Evolutionary conservation across 2,113 vertebrate species (phyloP).

Genomic region (Microcebus griseorufus): DNA sequence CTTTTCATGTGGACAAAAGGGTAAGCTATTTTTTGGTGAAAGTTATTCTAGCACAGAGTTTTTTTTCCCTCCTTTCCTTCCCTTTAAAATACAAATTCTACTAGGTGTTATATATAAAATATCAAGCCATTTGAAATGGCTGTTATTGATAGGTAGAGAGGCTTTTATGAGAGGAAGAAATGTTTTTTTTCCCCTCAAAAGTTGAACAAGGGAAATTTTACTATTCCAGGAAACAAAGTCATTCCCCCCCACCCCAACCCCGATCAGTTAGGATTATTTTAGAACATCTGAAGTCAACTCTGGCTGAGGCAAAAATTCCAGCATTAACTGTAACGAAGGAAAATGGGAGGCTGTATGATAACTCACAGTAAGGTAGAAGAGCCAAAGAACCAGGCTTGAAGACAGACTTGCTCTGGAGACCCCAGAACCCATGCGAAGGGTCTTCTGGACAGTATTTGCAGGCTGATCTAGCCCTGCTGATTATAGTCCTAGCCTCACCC

Average conservation of each 20-base stretch:
- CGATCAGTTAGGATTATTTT: not conserved
- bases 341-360: not conserved
- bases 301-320: not conserved
- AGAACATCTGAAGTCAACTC: not conserved
- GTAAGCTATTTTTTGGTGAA: not conserved
- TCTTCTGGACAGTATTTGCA: not conserved
- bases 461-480: not conserved
- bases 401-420: not conserved
- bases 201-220: not conserved
- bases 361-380: not conserved
- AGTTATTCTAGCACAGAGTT: not conserved
- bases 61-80: conserved; percentile 11
- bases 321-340: not conserved
- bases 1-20: not conserved
- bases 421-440: not conserved
- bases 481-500: not conserved
- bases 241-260: rapidly evolving
- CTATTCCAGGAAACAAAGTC: not conserved
- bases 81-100: conserved; percentile 4
- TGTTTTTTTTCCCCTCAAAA: not conserved
- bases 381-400: not conserved
- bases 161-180: not conserved
- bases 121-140: conserved; percentile 23
- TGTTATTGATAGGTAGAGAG: not conserved
- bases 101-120: conserved; percentile 30